Evolutionary conservation across 2,888 invertebrate genomes (phyloP), one percentile per base, ranked within the genome.

Genomic region (Acronicta leporina): DNA sequence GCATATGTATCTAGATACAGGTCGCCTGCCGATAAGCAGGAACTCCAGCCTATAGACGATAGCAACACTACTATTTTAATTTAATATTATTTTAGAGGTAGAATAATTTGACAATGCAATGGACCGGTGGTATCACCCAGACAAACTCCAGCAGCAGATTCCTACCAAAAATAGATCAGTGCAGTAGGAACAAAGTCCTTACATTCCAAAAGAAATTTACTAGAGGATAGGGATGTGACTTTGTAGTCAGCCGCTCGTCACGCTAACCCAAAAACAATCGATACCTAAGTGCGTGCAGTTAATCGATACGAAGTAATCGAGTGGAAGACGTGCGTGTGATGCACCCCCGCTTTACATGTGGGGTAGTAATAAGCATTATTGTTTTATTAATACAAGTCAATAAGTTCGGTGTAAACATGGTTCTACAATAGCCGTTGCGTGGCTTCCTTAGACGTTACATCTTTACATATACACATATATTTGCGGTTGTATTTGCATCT

Each of bases 211-310:
- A 30, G 35, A 35, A 13, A 35, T 13, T 5, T 11, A 35, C 35
- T 8, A 16, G 20, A 16, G 15, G 52, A 62, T 42, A 47, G 13
- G 38, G 3, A 53, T 25, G 30, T 49, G 30, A 69, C 27, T 59
- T 16, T 10, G 25, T 25, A 13, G 2, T 13, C 46, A 49, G 53
- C 63, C 68, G 58, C 63, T 53, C 30, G 56, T 58, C 68, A 60
- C 70, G 55, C 71, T 54, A 64, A 54, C 43, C 58, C 13, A 48
- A 57, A 65, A 52, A 49, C 30, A 81, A 87, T 88, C 88, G 85
- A 88, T 85, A 81, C 58, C 27, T 66, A 30, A 59, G 82, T 83
- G 87, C 89, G 89, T 89, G 89, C 87, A 81, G 82, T 64, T 88
- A 88, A 89, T 89, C 84, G 85, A 84, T 80, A 73, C 47, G 16